These are phyloP conservation scores for Eremobia ochroleuca DNA, from an alignment of 2,888 invertebrate species.

Conservation along the genomic window DNA sequence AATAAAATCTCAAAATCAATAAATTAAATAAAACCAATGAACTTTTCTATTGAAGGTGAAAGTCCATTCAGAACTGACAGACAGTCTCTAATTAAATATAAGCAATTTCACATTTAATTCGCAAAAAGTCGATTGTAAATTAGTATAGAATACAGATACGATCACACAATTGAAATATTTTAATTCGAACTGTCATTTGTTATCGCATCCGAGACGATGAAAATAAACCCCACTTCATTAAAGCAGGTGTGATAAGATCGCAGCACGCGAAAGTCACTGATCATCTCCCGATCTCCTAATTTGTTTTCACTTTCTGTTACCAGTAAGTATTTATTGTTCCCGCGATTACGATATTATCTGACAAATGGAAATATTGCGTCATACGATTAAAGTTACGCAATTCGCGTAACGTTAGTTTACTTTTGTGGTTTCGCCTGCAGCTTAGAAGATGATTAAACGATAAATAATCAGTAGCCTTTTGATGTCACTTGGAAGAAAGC, in stretches of 20 bases:
- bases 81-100: conserved; percentile 67
- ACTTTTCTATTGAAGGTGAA: conserved; percentile 61
- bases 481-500: conserved; percentile 58
- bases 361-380: conserved; percentile 86
- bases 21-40: conserved; percentile 59
- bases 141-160: conserved; percentile 68
- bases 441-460: conserved; percentile 60
- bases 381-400: conserved; percentile 81
- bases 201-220: conserved; percentile 64
- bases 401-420: conserved; percentile 78
- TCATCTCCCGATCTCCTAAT: conserved; percentile 83
- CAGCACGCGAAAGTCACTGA: conserved; percentile 80
- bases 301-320: conserved; percentile 87
- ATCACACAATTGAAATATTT: conserved; percentile 74
- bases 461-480: conserved; percentile 61
- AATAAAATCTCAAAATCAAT: conserved; percentile 50
- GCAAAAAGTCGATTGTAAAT: conserved; percentile 73
- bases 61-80: conserved; percentile 52
- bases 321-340: conserved; percentile 81
- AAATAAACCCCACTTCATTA: conserved; percentile 71
- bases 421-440: conserved; percentile 46
- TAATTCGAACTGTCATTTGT: conserved; percentile 75
- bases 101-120: conserved; percentile 62
- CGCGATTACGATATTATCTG: conserved; percentile 82
- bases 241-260: conserved; percentile 70